These are phyloP conservation scores for Anomalospiza imberbis DNA, from an alignment of 2,797 vertebrate genomes.

Conservation along the genomic window DNA sequence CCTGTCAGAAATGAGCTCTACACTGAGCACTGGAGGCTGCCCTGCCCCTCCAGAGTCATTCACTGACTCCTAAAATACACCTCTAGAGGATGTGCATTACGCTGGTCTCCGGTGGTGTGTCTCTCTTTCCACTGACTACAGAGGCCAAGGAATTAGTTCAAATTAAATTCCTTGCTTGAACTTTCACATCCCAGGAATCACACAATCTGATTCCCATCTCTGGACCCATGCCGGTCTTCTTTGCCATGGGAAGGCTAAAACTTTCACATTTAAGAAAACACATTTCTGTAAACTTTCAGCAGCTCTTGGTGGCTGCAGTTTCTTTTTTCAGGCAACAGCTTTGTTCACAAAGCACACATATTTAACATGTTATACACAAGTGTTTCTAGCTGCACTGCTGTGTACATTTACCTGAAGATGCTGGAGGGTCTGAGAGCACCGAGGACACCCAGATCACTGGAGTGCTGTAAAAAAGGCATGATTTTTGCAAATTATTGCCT, in stretches of 20 bases:
- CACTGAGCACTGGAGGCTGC: neutral
- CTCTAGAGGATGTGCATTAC: neutral
- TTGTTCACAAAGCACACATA: neutral
- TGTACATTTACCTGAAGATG: neutral
- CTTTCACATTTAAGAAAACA: neutral
- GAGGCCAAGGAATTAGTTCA: neutral
- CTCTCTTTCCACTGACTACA: neutral
- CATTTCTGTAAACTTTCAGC: neutral
- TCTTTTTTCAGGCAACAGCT: neutral
- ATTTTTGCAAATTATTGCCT: neutral
- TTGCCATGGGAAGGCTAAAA: neutral
- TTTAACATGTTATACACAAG: neutral
- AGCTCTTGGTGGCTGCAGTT: neutral
- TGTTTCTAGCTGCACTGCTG: neutral
- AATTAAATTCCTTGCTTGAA: neutral
- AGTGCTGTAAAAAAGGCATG: neutral
- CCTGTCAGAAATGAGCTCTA: neutral
- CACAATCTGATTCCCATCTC: neutral
- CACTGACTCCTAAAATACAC: neutral
- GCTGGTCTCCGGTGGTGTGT: neutral
- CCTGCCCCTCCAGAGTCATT: neutral
- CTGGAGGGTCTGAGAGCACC: neutral
- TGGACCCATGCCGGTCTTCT: neutral
- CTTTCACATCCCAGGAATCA: neutral
- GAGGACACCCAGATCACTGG: neutral